Conservation (phyloP, 2,113 vertebrate genomes). For the Recurvirostra avosetta region DNA sequence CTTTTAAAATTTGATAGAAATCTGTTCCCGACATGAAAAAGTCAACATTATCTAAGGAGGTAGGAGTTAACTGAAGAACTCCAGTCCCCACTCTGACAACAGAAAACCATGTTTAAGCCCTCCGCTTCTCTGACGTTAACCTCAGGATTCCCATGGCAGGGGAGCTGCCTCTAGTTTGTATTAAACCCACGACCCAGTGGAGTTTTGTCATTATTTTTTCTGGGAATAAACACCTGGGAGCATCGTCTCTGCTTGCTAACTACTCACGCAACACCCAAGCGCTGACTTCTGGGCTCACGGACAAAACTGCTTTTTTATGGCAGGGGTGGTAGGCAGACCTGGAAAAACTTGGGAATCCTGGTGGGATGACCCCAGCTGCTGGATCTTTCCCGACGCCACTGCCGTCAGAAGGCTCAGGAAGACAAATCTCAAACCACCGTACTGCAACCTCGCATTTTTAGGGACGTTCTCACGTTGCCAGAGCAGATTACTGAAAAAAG, state of each 20-base stretch:
- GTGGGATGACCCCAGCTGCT: too few species aligned
- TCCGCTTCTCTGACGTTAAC: not conserved
- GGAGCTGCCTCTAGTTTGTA: not conserved
- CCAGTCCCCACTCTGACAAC: not conserved
- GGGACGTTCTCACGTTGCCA: not conserved
- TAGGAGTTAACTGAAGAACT: not conserved
- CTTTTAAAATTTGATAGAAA: not conserved
- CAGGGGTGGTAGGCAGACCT: not conserved
- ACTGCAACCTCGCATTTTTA: not conserved
- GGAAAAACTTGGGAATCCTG: not conserved
- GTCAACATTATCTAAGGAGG: not conserved
- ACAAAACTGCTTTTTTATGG: not conserved
- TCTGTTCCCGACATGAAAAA: not conserved
- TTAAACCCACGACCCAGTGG: not conserved
- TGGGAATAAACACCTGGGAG: not conserved
- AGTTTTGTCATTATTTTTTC: not conserved
- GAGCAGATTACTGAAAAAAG: not conserved
- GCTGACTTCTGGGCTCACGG: too few species aligned
- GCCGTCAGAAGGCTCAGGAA: too few species aligned
- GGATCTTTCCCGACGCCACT: accelerated
- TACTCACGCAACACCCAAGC: not conserved
- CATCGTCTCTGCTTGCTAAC: not conserved
- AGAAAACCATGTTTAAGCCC: not conserved
- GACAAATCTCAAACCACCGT: accelerated
- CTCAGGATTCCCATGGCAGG: not conserved